A percentile compares a stretch with the other conserved stretches of the same genome.
These are phyloP conservation scores for Tiliqua scincoides DNA, from an alignment of 2,113 vertebrate genomes.

Conservation along the genomic window DNA sequence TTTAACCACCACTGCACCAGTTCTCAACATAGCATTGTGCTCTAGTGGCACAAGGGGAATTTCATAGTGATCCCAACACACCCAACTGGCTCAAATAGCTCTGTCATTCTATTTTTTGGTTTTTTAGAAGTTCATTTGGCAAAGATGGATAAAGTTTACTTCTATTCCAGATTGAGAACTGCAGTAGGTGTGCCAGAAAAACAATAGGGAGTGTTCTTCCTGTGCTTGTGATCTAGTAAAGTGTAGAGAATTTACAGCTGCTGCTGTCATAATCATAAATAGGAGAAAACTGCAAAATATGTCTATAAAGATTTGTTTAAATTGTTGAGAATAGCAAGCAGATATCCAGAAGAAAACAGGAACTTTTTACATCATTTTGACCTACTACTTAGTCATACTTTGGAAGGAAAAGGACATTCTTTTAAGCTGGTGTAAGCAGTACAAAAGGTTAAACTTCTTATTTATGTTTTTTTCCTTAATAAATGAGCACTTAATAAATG, in stretches of 20 bases:
- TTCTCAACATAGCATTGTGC: neutral
- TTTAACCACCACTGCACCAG: neutral
- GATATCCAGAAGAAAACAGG: neutral
- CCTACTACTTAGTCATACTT: rapidly evolving
- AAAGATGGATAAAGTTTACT: neutral
- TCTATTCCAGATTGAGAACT: neutral
- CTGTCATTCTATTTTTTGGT: neutral
- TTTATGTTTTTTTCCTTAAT: neutral
- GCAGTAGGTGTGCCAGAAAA: neutral
- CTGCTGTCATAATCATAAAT: neutral
- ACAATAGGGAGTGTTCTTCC: neutral
- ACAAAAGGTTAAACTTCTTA: neutral
- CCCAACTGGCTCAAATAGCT: neutral
- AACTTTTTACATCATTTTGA: slow-evolving; percentile 7
- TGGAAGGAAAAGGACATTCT: neutral
- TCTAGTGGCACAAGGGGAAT: neutral
- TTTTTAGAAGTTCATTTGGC: neutral
- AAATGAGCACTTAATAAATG: neutral
- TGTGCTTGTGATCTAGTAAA: neutral
- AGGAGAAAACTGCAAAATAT: neutral
- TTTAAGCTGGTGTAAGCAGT: neutral
- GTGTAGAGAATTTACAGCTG: neutral
- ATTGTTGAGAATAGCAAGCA: slow-evolving; percentile 15
- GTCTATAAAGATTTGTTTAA: neutral
- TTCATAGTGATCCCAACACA: neutral